These are phyloP conservation scores for Ceratothoa steindachneri DNA, from an alignment of 2,888 invertebrate genomes.

Conservation along the genomic window DNA sequence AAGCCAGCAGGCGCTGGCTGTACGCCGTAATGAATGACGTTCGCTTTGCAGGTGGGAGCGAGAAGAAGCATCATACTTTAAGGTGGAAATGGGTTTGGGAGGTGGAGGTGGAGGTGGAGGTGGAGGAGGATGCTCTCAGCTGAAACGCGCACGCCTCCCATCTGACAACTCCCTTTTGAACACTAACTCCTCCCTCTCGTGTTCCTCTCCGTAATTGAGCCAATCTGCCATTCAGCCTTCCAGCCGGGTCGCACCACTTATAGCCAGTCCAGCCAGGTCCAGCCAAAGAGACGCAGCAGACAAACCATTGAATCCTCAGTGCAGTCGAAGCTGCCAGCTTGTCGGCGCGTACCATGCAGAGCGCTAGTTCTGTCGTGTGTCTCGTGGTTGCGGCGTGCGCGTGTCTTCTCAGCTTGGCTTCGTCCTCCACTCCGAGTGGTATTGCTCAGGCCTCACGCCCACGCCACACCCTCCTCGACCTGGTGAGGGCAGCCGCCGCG, in stretches of 20 bases:
- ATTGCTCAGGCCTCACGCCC: constrained; percentile 12
- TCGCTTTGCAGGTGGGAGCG: too few species aligned
- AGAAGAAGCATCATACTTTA: background rate
- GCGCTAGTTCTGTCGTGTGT: constrained; percentile 30
- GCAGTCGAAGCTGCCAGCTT: constrained; percentile 34
- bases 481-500: constrained; percentile 34
- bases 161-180: background rate
- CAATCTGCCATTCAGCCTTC: constrained; percentile 9
- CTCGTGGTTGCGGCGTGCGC: constrained; percentile 40
- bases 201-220: constrained; percentile 2
- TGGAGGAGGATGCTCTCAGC: background rate
- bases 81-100: background rate
- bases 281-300: background rate
- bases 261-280: background rate
- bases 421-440: constrained; percentile 12
- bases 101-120: too few species aligned
- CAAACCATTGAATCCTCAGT: constrained; percentile 14
- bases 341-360: constrained; percentile 42
- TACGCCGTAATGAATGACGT: too few species aligned
- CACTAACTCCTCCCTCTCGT: background rate
- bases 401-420: constrained; percentile 27
- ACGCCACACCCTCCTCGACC: constrained; percentile 31
- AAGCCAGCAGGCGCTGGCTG: too few species aligned
- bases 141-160: background rate
- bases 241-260: too few species aligned